Evolutionary conservation across 37 sponge, comb jelly and placozoan genomes (phyloP), one percentile per base, ranked within the genome.

Genomic region (Eunapius fragilis): DNA sequence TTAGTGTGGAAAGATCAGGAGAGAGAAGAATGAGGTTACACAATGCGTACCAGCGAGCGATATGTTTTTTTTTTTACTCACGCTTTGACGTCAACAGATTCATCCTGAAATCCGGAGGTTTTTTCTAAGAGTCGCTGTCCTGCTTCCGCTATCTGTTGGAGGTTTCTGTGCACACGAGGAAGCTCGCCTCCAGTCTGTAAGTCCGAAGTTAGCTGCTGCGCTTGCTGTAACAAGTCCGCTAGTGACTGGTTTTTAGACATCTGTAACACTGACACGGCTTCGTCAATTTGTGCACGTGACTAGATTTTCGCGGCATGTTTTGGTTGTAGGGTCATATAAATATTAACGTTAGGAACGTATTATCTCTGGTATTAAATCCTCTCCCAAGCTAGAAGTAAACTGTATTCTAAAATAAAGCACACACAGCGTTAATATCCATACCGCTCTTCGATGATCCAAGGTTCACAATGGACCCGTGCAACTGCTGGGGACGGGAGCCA

Each of bases 61-160:
- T 58, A 19, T 17, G 19, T 58, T 73, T 2, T 73, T 17, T 27
- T 14, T 26, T 3, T 2, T 69, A 70, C 94, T 94, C 50, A 94
- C 89, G 96, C 96, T 77, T 96, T 96, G 11, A 91, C 96, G 82
- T 96, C 96, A 49, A 86, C 82, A 30, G 68, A 80, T 30, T 91
- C 96, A 31, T 93, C 91, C 30, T 67, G 45, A 9, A 81, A 86
- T 5, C 89, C 94, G 31, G 90, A 82, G 32, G 88, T 90, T 80
- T 95, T 97, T 35, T 80, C 88, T 84, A 96, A 86, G 2, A 99
- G 87, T 24, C 96, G 86, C 77, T 94, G 91, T 19, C 96, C 96
- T 10, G 99, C 97, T 72, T 96, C 97, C 24, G 96, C 94, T 67
- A 99, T 95, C 76, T 99, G 99, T 22, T 89, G 89, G 17, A 99